Base-by-base conservation (phyloP, 2,113 vertebrate species). In the Mus pahari region DNA sequence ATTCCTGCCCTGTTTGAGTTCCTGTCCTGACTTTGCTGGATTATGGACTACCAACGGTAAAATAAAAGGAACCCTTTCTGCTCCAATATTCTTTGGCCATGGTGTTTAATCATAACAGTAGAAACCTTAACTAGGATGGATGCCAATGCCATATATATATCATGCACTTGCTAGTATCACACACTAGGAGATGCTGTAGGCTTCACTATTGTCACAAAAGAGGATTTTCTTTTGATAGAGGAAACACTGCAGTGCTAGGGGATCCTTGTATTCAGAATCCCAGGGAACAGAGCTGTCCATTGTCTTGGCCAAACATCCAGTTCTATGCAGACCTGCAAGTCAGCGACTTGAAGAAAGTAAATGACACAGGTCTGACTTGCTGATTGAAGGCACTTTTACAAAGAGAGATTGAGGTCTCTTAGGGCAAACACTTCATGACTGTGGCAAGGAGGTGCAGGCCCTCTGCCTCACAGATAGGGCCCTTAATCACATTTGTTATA, bases 401-500 rank as follows among this genome's bases (percentile, higher is more conserved):
- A 86, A 94, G 92, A 96, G 89, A 97, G 73, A 96, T 83, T 95
- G 96, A 96, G 86, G 86, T 95, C 42, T 62, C 31, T 55, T 3
- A 60, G 94, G 81, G 95, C 92, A 89, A 78, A 90, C 86, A 78
- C 62, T 91, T 82, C 77, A 36, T 92, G 96, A 90, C 68, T 95
- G 86, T 78, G 73, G 36, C 10, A 20, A 90, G 36, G 55, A 91
- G 66, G 62, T 91, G 71, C 48, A 91, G 48, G 71, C 36, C 79
- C 50, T 90, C 79, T 90, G 81, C 50, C 75, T 90, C 17, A n/a
- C 81, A 89, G 31, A 92, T 66, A 9, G 87, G 82, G 64, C 5
- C 33, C 78, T 92, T 97, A 95, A 97, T 97, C 89, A 95, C 73
- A 95, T 96, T 88, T 96, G 53, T 86, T 96, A 74, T 79, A 86